A percentile compares a stretch with the other conserved stretches of the same genome.
phyloP scores from a whole-genome alignment of 1,140 invertebrate genomes.

The Magallana angulata region DNA sequence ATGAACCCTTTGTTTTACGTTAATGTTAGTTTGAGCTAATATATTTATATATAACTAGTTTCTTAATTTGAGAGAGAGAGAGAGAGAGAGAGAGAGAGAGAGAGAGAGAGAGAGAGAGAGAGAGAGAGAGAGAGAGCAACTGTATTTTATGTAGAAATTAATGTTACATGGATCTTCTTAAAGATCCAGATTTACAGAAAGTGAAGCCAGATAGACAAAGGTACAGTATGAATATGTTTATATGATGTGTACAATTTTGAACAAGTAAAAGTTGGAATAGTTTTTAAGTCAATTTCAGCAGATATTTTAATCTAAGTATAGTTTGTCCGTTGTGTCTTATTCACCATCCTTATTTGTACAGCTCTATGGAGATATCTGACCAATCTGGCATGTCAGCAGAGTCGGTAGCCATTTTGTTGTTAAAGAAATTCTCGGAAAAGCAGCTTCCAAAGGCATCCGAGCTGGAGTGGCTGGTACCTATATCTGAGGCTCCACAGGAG shows the following conservation, averaged over 20 bases:
- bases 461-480: slow-evolving; percentile 90
- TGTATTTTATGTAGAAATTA: no score
- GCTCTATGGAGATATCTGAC: slow-evolving; percentile 40
- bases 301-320: no score
- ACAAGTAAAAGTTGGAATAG: no score
- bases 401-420: slow-evolving; percentile 87
- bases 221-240: background rate
- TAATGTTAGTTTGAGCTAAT: no score
- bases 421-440: slow-evolving; percentile 88
- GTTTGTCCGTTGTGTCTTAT: no score
- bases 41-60: no score
- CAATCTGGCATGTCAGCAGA: slow-evolving; percentile 84
- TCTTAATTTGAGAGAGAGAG: no score
- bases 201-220: slow-evolving; percentile 55
- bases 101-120: background rate
- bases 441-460: slow-evolving; percentile 89
- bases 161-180: slow-evolving; percentile 22
- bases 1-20: no score
- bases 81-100: background rate
- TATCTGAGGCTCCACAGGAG: slow-evolving; percentile 88
- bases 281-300: no score
- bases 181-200: slow-evolving; percentile 70
- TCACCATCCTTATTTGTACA: background rate
- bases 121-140: no score
- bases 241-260: no score